A percentile compares a stretch with the other conserved stretches of the same genome.
Conservation (phyloP, 2,797 vertebrate species). For the Falco peregrinus region DNA sequence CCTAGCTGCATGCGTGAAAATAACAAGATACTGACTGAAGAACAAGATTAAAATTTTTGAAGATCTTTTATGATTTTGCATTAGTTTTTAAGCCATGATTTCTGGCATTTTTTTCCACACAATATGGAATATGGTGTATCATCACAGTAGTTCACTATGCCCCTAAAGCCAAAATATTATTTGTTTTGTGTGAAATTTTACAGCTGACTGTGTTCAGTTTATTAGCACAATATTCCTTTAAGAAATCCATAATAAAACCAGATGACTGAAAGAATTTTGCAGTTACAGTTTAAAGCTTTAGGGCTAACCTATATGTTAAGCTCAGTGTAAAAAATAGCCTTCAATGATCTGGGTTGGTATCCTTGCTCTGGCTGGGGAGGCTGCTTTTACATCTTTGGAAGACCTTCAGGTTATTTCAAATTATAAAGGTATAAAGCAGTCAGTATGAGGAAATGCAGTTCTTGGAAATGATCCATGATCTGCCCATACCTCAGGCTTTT, state of each 20-base stretch:
- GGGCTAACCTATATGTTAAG: neutral
- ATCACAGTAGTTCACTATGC: neutral
- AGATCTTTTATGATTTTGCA: neutral
- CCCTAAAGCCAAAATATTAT: neutral
- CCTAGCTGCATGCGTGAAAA: neutral
- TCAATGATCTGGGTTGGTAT: neutral
- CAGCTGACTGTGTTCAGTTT: neutral
- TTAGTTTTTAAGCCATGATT: neutral
- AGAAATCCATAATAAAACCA: conserved; percentile 5
- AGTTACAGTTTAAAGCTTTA: conserved; percentile 1
- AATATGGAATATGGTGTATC: neutral
- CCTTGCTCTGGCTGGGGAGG: neutral
- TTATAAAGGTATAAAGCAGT: neutral
- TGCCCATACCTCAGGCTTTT: neutral
- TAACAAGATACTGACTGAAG: neutral
- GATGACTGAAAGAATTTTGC: neutral
- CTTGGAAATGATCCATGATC: neutral
- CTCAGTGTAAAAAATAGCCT: neutral
- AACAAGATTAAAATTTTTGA: neutral
- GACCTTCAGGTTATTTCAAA: neutral
- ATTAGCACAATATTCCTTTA: neutral
- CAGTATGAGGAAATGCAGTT: neutral
- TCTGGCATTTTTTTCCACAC: neutral
- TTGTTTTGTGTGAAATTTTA: conserved; percentile 10
- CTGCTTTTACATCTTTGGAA: neutral